Conservation (phyloP, 2,888 invertebrate species). For the Chrysolina haemoptera region DNA sequence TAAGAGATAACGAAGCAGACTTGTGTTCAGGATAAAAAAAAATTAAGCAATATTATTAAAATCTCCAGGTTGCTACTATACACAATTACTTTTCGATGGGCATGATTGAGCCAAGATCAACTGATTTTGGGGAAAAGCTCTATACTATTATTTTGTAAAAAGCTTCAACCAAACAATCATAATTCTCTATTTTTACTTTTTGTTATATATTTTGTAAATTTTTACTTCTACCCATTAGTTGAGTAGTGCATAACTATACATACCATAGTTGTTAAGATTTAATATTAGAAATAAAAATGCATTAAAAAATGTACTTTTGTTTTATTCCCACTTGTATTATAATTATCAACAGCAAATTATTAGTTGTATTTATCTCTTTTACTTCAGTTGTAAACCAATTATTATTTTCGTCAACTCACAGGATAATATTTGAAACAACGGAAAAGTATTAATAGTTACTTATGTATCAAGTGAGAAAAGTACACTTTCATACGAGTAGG, state of each 20-base stretch:
- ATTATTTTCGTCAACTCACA: too few relatives aligned
- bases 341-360: too few relatives aligned
- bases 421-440: too few relatives aligned
- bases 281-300: background rate
- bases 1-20: too few relatives aligned
- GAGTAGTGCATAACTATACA: slow-evolving; percentile 16
- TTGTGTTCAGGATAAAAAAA: too few relatives aligned
- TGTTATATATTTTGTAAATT: slow-evolving; percentile 23
- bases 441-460: too few relatives aligned
- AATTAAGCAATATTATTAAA: too few relatives aligned
- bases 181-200: slow-evolving; percentile 18
- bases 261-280: slow-evolving; percentile 3
- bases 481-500: too few relatives aligned
- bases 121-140: slow-evolving; percentile 6
- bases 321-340: background rate
- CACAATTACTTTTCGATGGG: slow-evolving; percentile 3
- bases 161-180: slow-evolving; percentile 18
- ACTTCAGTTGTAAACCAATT: too few relatives aligned
- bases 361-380: too few relatives aligned
- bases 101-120: background rate
- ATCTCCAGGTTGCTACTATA: background rate
- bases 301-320: background rate
- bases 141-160: slow-evolving; percentile 12
- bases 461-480: too few relatives aligned
- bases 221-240: slow-evolving; percentile 2